Percentiles rank a stretch among this genome's conserved stretches.
Conservation (phyloP, 2,113 vertebrate genomes). For the Otolemur garnettii region DNA sequence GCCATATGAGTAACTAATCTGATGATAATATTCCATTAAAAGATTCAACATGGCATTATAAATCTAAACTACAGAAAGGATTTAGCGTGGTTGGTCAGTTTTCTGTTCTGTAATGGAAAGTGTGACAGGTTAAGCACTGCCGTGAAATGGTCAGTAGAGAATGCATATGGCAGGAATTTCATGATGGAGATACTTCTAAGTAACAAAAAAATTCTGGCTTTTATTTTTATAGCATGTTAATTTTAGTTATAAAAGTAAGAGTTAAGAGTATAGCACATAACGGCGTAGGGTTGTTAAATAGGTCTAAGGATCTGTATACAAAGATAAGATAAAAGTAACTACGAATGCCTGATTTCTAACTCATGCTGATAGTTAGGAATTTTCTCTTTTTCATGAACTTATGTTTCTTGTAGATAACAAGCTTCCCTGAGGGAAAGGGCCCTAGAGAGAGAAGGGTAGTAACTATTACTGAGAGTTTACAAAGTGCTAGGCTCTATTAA, state of each 20-base stretch:
- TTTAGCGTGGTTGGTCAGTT: constrained; percentile 32
- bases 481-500: constrained; percentile 66
- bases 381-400: constrained; percentile 58
- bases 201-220: constrained; percentile 18
- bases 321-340: constrained; percentile 74
- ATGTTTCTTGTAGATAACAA: constrained; percentile 78
- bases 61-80: constrained; percentile 33
- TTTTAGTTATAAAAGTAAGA: constrained; percentile 42
- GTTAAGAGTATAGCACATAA: constrained; percentile 43
- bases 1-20: constrained; percentile 69
- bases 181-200: not conserved
- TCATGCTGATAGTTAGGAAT: constrained; percentile 66
- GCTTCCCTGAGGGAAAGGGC: constrained; percentile 63
- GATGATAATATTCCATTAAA: constrained; percentile 72
- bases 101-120: not conserved
- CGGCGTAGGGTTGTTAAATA: constrained; percentile 64
- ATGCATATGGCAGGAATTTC: not conserved
- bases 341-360: constrained; percentile 66
- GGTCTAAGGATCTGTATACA: not conserved
- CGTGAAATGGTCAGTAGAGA: constrained; percentile 12
- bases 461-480: constrained; percentile 62
- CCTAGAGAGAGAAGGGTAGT: constrained; percentile 46
- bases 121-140: not conserved
- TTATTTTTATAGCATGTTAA: constrained; percentile 48
- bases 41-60: constrained; percentile 46